phyloP scores from a whole-genome alignment of 2,888 invertebrate species.

The Drosophila hawaiiensis region DNA sequence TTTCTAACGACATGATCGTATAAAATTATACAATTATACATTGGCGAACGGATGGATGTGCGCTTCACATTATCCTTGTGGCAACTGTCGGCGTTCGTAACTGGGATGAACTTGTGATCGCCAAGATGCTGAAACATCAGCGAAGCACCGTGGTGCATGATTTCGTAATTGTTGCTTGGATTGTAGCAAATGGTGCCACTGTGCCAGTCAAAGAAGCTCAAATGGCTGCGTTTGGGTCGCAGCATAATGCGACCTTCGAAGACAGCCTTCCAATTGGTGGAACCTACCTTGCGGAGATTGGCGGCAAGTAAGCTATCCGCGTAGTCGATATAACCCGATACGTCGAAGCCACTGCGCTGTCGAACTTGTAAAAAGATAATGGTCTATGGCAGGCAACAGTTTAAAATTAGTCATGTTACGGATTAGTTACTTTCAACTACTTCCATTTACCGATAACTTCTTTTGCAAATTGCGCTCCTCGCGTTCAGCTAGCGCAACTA shows the following conservation, averaged over 20 bases:
- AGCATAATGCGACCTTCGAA: constrained; percentile 46
- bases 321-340: constrained; percentile 63
- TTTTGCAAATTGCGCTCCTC: constrained; percentile 90
- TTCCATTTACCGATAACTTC: constrained; percentile 88
- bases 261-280: constrained; percentile 49
- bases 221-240: constrained; percentile 37
- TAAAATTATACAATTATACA: constrained; percentile 45
- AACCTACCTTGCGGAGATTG: constrained; percentile 4
- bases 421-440: background rate
- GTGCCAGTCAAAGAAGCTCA: constrained; percentile 63
- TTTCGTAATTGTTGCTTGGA: constrained; percentile 44
- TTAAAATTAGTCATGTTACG: background rate
- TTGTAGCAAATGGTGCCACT: constrained; percentile 35
- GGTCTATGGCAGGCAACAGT: constrained; percentile 27
- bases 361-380: constrained; percentile 59
- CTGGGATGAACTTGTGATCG: constrained; percentile 56
- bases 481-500: constrained; percentile 87
- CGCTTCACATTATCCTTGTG: constrained; percentile 46
- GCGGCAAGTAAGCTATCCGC: constrained; percentile 48
- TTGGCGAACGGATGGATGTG: constrained; percentile 32
- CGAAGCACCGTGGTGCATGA: constrained; percentile 28
- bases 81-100: constrained; percentile 22
- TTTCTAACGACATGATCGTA: constrained; percentile 61
- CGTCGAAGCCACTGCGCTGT: constrained; percentile 52
- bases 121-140: constrained; percentile 49